Evolutionary conservation across 2,797 vertebrate species (phyloP).

Genomic region (Urocyon cinereoargenteus): DNA sequence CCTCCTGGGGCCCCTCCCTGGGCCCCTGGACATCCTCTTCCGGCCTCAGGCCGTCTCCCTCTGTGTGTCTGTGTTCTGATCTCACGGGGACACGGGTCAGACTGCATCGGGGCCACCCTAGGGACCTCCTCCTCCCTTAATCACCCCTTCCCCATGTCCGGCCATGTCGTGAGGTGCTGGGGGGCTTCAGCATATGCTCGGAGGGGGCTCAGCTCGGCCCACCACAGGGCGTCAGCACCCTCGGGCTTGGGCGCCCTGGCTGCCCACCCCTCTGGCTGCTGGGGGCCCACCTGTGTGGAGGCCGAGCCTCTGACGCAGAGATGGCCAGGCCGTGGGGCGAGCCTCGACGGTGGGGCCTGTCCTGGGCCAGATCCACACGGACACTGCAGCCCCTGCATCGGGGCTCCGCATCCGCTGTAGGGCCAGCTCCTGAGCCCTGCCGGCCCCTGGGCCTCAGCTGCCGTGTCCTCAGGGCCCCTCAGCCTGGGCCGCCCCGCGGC

Average conservation of each 20-base stretch:
- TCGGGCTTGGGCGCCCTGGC: background rate
- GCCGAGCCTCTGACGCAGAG: background rate
- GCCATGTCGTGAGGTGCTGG: background rate
- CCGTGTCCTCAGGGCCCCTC: background rate
- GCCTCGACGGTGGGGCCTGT: background rate
- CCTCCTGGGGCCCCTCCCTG: background rate
- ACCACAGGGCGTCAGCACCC: background rate
- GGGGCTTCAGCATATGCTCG: background rate
- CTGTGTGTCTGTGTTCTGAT: background rate
- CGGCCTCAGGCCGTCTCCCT: accelerated
- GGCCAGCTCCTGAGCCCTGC: background rate
- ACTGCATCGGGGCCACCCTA: background rate
- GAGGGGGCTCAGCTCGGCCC: background rate
- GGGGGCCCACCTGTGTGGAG: background rate
- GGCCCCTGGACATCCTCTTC: accelerated
- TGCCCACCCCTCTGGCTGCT: accelerated
- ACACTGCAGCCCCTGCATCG: no score
- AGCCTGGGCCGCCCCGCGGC: background rate
- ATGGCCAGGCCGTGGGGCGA: background rate
- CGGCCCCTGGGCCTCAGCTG: background rate
- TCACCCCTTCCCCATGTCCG: background rate
- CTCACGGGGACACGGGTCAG: background rate
- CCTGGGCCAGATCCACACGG: no score
- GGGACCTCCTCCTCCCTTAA: background rate
- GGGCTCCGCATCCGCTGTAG: background rate